Percentiles rank a stretch among this genome's conserved stretches.
Conservation (phyloP, 2,113 vertebrate genomes). For the Plotosus lineatus region DNA sequence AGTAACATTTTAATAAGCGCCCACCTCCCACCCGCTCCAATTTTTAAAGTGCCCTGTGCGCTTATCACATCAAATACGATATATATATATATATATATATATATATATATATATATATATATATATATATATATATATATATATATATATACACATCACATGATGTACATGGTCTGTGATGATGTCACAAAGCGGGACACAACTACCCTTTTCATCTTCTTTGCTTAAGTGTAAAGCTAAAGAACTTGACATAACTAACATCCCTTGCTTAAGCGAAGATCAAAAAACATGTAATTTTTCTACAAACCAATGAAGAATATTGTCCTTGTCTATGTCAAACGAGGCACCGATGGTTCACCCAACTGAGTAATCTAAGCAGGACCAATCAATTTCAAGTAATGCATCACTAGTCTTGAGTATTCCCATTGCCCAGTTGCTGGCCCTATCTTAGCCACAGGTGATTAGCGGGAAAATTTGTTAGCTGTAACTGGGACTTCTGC, state of each 20-base stretch:
- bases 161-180: too few species aligned
- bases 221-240: background rate
- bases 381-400: background rate
- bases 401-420: background rate
- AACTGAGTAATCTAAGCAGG: background rate
- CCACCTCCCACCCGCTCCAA: too few species aligned
- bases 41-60: too few species aligned
- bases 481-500: conserved; percentile 21
- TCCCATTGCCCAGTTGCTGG: background rate
- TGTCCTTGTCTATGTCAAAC: background rate
- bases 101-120: too few species aligned
- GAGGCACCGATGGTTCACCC: background rate
- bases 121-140: too few species aligned
- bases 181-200: too few species aligned
- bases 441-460: conserved; percentile 4
- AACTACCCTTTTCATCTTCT: background rate
- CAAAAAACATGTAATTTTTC: background rate
- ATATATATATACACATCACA: too few species aligned
- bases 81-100: too few species aligned
- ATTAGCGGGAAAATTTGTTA: conserved; percentile 15
- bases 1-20: too few species aligned
- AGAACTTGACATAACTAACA: background rate
- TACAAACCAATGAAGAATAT: background rate
- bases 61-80: too few species aligned
- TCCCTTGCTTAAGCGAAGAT: background rate